Base-by-base conservation (phyloP, 2,113 vertebrate species). In the Uria aalge region DNA sequence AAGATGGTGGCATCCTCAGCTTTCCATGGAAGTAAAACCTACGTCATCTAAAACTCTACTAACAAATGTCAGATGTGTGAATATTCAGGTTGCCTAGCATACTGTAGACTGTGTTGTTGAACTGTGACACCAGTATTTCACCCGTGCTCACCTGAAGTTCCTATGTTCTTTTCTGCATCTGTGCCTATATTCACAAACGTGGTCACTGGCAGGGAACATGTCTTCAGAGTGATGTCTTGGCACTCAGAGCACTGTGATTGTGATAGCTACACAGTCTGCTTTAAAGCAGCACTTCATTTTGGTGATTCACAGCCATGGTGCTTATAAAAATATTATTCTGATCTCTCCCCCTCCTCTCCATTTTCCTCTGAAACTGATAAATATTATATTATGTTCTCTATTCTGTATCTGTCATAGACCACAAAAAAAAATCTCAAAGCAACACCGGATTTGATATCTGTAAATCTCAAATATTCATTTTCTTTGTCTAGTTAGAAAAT, bases 401-500 rank as follows among this genome's bases (percentile, higher is more conserved):
- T 50, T 92, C 73, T 96, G 47, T 69, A 89, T 18, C 55, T 66
- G 12, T 63, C 57, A 80, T 1, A 90, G 47, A 56, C 43, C 75
- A 90, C 47, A 84, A 91, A 77, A 81, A 82, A 34, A 64, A 92
- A 40, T 72, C 40, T 75, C 24, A 89, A 63, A 72, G 22, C 62
- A 88, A 26, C 3, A 77, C 24, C 43, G 59, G 47, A 85, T 78
- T 41, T 50, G 29, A 0, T 83, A 85, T 29, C 74, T 88, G 30
- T 52, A 85, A 73, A 95, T 80, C 56, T 56, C 68, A 89, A 90
- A 92, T 60, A 93, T 41, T 82, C 11, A 75, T 93, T 90, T 93
- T 88, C 66, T 69, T 82, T 62, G 50, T 71, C 15, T 38, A 75
- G n/a, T 64, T 90, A 8, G 0, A 95, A 95, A 96, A 88, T 8